Base-by-base conservation (phyloP, 1,140 invertebrate genomes). In the Matsumurasca onukii region DNA sequence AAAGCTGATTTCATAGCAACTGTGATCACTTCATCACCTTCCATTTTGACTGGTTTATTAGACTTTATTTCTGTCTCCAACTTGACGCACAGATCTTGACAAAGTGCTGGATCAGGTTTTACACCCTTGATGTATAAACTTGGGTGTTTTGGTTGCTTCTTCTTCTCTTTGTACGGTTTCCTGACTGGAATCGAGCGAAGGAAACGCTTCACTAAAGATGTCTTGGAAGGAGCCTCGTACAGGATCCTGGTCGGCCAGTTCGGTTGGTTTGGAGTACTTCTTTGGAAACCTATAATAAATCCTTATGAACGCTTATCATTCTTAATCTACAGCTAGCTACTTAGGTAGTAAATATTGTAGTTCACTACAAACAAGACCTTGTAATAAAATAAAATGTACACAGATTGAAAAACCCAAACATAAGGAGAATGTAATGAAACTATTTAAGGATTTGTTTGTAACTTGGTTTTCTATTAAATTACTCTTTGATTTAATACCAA, bases 101-200 rank as follows among this genome's bases (percentile, higher is more conserved):
- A 76, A 0, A 76, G 74, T 20, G 73, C 72, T 0, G 71, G 69
- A 63, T 77, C 77, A 0, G 77, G 72, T 66, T 79, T 81, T 0
- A 76, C 76, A 0, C 79, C 79, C 68, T 80, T 81, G 3, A 82
- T 81, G 25, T 80, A 81, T 0, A 81, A 72, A 0, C 77, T 71
- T 67, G 74, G 80, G 1, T 65, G 20, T 51, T 78, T 0, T 5
- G 71, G 20, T 0, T 71, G 31, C 24, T 87, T 88, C 48, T 87
- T 85, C 64, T 80, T 83, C 70, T 85, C 85, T 64, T 87, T 88
- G 1, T 82, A 76, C 70, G 90, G 87, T 79, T 91, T 91, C 69
- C 88, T 87, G 75, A 90, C 86, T n/a, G 89, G 90, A 1, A 92
- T 89, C 76, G 90, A 91, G 30, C 86, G 86, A 49, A 92, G 77